Evolutionary conservation across 2,113 vertebrate species (phyloP), one percentile per base, ranked within the genome.

Genomic region (Serranochromis macrocephalus): DNA sequence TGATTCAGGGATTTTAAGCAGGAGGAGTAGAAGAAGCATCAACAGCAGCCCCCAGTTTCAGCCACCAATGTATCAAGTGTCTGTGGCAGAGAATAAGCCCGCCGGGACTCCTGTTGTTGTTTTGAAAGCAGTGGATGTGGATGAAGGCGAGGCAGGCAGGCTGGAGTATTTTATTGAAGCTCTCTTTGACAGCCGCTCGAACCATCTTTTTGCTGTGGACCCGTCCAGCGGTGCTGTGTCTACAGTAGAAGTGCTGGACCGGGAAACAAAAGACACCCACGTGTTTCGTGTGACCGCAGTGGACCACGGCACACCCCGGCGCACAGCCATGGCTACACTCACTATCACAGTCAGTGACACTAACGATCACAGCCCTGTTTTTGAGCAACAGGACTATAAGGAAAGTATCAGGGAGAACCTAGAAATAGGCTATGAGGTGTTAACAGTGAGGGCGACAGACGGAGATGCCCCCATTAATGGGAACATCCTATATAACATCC

Each of bases 321-420:
- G 98, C 26, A 99, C 97, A 0, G 97, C 97, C 82, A 97, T 99
- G 97, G 98, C 98, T 61, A 99, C 98, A 0, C 96, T 99, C 54
- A 98, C 98, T 0, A 94, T 99, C 88, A 96, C 96, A 0, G 97
- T 99, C 89, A 97, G 96, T 0, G 98, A 99, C 19, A 93, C 97
- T 51, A 99, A 99, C 0, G 98, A 99, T 80, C 98, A 99, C 0
- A 93, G 97, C 89, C 98, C 98, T 0, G 93, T 96, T 29, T 99
- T 99, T 1, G 98, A 99, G 94, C 98, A 99, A 93, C 94, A 95
- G 78, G 98, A 99, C 82, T 99, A 99, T 80, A 97, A 97, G 75
- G 98, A 99, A 89, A 99, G 96, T 21, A 96, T 99, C 88, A 92
- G 98, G 88, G 98, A 99, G 92, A 99, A 99, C 93, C 93, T 99